phyloP scores from a whole-genome alignment of 1,140 invertebrate genomes.

The Drosophila nebulosa region DNA sequence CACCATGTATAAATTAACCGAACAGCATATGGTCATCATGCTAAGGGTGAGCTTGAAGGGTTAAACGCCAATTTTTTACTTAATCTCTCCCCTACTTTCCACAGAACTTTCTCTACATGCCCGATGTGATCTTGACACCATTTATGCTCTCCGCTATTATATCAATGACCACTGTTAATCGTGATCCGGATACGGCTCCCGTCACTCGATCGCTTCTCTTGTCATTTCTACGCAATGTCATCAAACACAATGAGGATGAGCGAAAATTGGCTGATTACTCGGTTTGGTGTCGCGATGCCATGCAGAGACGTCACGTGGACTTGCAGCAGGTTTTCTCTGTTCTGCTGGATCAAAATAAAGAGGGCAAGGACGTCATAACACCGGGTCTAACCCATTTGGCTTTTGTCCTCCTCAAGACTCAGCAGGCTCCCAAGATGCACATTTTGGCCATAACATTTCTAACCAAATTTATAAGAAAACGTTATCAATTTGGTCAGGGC shows the following conservation, averaged over 20 bases:
- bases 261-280: constrained; percentile 55
- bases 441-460: constrained; percentile 65
- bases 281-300: constrained; percentile 73
- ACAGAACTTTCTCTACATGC: constrained; percentile 69
- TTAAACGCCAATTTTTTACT: background rate
- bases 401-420: constrained; percentile 65
- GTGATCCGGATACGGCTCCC: constrained; percentile 62
- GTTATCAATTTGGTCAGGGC: constrained; percentile 73
- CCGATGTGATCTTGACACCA: constrained; percentile 70
- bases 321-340: constrained; percentile 68
- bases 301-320: constrained; percentile 67
- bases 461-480: constrained; percentile 66
- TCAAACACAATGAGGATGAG: constrained; percentile 71
- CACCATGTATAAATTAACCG: constrained; percentile 70
- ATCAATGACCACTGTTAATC: constrained; percentile 70
- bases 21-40: constrained; percentile 61
- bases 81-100: background rate
- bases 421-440: constrained; percentile 55
- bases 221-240: constrained; percentile 70
- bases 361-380: constrained; percentile 76
- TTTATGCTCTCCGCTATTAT: constrained; percentile 75
- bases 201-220: constrained; percentile 58
- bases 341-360: constrained; percentile 77
- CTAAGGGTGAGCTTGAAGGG: constrained; percentile 40
- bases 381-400: constrained; percentile 68